Percentiles rank a stretch among this genome's conserved stretches.
phyloP scores from a whole-genome alignment of 2,113 vertebrate genomes.

The Cyrtonyx montezumae region DNA sequence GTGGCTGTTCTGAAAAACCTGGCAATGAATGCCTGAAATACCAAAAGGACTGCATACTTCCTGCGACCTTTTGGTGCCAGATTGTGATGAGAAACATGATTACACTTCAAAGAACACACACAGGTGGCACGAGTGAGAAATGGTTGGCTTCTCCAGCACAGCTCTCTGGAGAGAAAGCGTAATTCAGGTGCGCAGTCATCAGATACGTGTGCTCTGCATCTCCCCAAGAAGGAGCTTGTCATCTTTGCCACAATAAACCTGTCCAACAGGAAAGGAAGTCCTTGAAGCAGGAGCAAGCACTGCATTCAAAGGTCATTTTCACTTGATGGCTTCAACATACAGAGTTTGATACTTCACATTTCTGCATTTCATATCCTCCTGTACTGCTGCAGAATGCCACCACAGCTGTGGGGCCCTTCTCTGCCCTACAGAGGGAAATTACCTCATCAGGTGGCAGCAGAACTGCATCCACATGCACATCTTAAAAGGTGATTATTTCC shows the following conservation, averaged over 20 bases:
- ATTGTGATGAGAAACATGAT: background rate
- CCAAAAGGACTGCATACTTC: background rate
- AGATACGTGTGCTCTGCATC: background rate
- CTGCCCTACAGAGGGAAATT: background rate
- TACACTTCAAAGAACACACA: background rate
- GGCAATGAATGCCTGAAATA: background rate
- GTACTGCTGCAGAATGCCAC: background rate
- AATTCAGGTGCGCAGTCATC: background rate
- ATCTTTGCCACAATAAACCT: background rate
- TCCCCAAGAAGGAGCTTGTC: background rate
- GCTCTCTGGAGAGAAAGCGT: background rate
- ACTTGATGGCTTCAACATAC: background rate
- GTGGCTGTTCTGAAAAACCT: background rate
- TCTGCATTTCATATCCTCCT: background rate
- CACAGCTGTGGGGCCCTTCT: background rate
- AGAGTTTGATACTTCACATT: background rate
- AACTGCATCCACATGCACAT: background rate
- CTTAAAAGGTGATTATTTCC: background rate
- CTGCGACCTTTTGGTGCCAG: background rate
- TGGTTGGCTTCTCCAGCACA: background rate
- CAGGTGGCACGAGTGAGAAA: background rate
- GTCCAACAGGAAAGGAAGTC: background rate
- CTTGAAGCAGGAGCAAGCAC: background rate
- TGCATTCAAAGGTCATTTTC: background rate
- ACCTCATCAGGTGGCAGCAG: background rate